Conservation (phyloP, 2,888 invertebrate species). For the Podotricha telesiphe region DNA sequence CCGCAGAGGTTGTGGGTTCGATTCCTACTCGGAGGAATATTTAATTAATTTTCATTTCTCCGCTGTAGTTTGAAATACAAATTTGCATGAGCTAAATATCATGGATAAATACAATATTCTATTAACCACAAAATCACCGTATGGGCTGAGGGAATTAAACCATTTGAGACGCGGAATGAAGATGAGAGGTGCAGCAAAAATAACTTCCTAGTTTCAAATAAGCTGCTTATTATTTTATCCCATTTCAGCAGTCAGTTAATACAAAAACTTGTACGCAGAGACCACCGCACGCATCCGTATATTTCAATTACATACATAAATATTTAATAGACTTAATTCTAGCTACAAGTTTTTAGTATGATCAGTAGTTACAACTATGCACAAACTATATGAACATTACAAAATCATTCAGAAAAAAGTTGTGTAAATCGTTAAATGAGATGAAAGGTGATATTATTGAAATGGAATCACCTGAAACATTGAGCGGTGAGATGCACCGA, state of each 20-base stretch:
- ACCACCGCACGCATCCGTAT: conserved; percentile 70
- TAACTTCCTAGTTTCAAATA: conserved; percentile 57
- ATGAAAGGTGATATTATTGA: conserved; percentile 21
- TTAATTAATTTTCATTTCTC: too few relatives aligned
- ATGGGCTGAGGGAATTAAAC: conserved; percentile 12
- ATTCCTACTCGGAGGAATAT: too few relatives aligned
- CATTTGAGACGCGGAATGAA: conserved; percentile 17
- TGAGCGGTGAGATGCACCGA: conserved; percentile 27
- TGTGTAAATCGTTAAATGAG: conserved; percentile 16
- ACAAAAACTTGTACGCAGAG: conserved; percentile 67
- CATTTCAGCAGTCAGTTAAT: conserved; percentile 57
- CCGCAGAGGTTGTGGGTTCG: too few relatives aligned
- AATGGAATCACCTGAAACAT: conserved; percentile 26
- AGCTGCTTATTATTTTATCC: conserved; percentile 61
- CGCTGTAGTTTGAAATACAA: background rate
- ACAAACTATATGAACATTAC: background rate
- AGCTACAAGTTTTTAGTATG: background rate
- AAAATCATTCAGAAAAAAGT: background rate
- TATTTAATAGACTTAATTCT: conserved; percentile 30
- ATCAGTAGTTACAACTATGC: background rate
- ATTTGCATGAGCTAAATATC: background rate
- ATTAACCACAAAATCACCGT: conserved; percentile 6
- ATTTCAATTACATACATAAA: conserved; percentile 60
- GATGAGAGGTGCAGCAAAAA: conserved; percentile 38
- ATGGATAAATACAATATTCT: background rate